Evolutionary conservation across 2,113 vertebrate genomes (phyloP).

Genomic region (Oryzias celebensis): DNA sequence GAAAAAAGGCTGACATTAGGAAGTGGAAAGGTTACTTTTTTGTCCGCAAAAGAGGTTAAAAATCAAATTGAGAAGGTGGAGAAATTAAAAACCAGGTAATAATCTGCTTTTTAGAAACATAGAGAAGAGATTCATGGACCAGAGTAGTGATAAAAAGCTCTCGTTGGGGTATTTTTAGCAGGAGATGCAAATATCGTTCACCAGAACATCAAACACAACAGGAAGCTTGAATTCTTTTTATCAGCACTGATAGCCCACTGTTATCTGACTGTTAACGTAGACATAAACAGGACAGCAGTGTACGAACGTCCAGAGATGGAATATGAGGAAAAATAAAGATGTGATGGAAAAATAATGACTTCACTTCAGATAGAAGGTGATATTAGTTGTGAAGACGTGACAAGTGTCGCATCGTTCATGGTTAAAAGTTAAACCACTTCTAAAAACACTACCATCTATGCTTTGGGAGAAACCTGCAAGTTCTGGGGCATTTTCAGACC

Average conservation of each 20-base stretch:
- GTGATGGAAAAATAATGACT: slow-evolving; percentile 15
- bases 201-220: slow-evolving; percentile 8
- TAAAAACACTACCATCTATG: too few relatives aligned
- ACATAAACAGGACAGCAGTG: not conserved
- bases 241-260: slow-evolving; percentile 7
- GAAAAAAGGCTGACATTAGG: slow-evolving; percentile 2
- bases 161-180: slow-evolving; percentile 38
- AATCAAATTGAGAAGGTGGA: too few relatives aligned
- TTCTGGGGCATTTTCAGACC: too few relatives aligned
- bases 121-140: not conserved
- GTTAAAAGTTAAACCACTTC: too few relatives aligned
- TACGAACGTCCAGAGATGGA: not conserved
- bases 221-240: slow-evolving; percentile 14
- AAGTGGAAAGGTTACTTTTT: not conserved
- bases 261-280: slow-evolving; percentile 5
- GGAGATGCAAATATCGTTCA: slow-evolving; percentile 19
- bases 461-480: too few relatives aligned
- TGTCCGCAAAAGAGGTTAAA: not conserved
- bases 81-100: not conserved
- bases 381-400: slow-evolving; percentile 62
- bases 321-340: not conserved
- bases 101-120: not conserved
- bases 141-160: slow-evolving; percentile 6
- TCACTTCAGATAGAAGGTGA: slow-evolving; percentile 49
- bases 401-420: slow-evolving; percentile 57